These are phyloP conservation scores for Andrena hattorfiana DNA, from an alignment of 2,888 invertebrate genomes.

Conservation along the genomic window DNA sequence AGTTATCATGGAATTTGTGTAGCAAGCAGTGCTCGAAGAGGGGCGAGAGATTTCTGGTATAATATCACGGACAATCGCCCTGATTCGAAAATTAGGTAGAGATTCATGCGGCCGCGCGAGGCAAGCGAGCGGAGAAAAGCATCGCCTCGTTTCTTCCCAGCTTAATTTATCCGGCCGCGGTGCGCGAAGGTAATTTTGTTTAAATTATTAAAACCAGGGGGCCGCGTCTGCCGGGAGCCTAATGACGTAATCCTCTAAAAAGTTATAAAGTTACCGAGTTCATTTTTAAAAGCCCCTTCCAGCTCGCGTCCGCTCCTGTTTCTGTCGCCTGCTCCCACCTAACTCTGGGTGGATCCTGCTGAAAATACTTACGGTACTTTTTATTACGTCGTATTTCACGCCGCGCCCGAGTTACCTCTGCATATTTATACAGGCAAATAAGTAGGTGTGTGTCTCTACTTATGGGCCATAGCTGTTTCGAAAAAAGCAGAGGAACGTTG, in stretches of 20 bases:
- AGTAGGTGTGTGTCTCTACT: constrained; percentile 71
- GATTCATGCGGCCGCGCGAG: constrained; percentile 55
- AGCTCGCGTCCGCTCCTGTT: constrained; percentile 48
- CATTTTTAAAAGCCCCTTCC: constrained; percentile 79
- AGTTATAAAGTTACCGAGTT: constrained; percentile 82
- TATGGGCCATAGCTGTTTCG: constrained; percentile 19
- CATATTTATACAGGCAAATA: constrained; percentile 80
- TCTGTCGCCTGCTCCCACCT: constrained; percentile 60
- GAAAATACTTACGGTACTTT: constrained; percentile 79
- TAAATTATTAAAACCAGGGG: constrained; percentile 81
- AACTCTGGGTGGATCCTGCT: constrained; percentile 71
- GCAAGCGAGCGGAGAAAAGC: constrained; percentile 63
- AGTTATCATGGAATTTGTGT: constrained; percentile 30
- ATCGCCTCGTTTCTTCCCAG: constrained; percentile 63
- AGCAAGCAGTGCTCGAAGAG: background rate
- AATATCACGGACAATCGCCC: constrained; percentile 61
- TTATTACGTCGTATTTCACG: constrained; percentile 82
- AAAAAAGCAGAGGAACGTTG: constrained; percentile 31
- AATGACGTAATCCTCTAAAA: constrained; percentile 81
- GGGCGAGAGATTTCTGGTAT: constrained; percentile 30
- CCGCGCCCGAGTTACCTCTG: constrained; percentile 76
- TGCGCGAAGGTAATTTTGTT: constrained; percentile 79
- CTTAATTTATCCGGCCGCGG: constrained; percentile 77
- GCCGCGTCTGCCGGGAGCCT: constrained; percentile 63
- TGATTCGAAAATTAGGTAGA: constrained; percentile 62